Conservation (phyloP, 1,140 invertebrate genomes). For the Dendroctonus valens region DNA sequence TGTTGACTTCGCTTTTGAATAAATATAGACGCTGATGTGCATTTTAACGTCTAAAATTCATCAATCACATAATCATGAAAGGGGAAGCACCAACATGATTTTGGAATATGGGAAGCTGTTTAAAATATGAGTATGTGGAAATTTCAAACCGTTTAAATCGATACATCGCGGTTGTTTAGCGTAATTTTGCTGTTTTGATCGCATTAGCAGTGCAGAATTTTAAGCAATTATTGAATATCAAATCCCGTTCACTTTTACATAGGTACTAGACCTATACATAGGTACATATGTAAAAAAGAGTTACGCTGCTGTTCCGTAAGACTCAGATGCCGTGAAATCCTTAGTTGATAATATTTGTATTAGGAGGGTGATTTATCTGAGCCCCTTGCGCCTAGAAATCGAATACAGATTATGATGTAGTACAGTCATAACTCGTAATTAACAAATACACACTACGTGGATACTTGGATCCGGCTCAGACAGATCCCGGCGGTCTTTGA, state of each 20-base stretch:
- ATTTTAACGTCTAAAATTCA: slow-evolving; percentile 32
- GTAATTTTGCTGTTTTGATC: neutral
- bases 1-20: slow-evolving; percentile 33
- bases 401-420: slow-evolving; percentile 12
- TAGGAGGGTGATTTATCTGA: no score
- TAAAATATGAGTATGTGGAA: slow-evolving; percentile 6
- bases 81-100: slow-evolving; percentile 20
- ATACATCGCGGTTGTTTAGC: neutral
- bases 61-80: slow-evolving; percentile 31
- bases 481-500: slow-evolving; percentile 4
- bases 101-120: slow-evolving; percentile 5
- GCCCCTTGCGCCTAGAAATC: slow-evolving; percentile 6
- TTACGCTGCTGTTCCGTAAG: no score
- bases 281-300: no score
- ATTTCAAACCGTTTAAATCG: neutral
- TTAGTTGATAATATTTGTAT: no score
- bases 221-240: no score
- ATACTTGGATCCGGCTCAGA: slow-evolving; percentile 5
- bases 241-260: no score
- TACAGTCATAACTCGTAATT: slow-evolving; percentile 22
- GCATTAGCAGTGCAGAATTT: no score
- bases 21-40: slow-evolving; percentile 32
- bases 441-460: slow-evolving; percentile 10
- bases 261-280: no score
- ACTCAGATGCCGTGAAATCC: no score